Evolutionary conservation across 2,888 invertebrate species (phyloP).

Genomic region (Malthinus flaveolus): DNA sequence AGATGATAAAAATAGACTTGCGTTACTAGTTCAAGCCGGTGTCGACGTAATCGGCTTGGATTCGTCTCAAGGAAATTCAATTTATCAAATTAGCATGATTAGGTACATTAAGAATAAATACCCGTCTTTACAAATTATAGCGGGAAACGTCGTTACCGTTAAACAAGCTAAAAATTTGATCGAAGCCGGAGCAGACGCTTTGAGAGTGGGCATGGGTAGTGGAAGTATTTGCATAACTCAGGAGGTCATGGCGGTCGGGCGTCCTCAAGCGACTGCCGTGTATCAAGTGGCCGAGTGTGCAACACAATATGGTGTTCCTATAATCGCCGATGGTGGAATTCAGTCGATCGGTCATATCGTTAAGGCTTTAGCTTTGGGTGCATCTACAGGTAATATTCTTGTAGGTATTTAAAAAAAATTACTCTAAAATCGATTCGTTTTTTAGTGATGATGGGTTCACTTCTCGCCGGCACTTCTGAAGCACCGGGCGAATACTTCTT

Average conservation of each 20-base stretch:
- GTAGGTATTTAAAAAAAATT: background rate
- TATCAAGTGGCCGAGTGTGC: constrained; percentile 95
- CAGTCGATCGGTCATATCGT: constrained; percentile 96
- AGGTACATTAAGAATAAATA: constrained; percentile 85
- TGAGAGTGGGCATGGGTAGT: constrained; percentile 98
- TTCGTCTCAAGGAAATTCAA: constrained; percentile 97
- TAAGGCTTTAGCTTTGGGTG: constrained; percentile 90
- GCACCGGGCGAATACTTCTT: constrained; percentile 99
- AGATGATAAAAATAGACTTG: constrained; percentile 79
- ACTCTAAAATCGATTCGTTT: constrained; percentile 7
- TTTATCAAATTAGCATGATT: constrained; percentile 94
- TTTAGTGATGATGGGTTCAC: constrained; percentile 97
- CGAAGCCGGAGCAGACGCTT: constrained; percentile 94
- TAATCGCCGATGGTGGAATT: constrained; percentile 98
- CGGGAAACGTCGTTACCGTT: constrained; percentile 96
- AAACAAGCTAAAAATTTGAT: constrained; percentile 96
- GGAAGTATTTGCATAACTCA: constrained; percentile 99
- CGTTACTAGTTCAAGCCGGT: constrained; percentile 80
- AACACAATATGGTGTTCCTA: constrained; percentile 83
- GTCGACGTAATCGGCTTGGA: constrained; percentile 97
- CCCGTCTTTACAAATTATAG: constrained; percentile 89
- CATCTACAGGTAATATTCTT: constrained; percentile 68
- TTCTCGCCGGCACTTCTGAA: constrained; percentile 97
- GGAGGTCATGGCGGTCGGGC: constrained; percentile 98
- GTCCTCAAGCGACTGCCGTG: constrained; percentile 97